Base-by-base conservation (phyloP, 2,888 invertebrate species). In the Pseudoips prasinana region DNA sequence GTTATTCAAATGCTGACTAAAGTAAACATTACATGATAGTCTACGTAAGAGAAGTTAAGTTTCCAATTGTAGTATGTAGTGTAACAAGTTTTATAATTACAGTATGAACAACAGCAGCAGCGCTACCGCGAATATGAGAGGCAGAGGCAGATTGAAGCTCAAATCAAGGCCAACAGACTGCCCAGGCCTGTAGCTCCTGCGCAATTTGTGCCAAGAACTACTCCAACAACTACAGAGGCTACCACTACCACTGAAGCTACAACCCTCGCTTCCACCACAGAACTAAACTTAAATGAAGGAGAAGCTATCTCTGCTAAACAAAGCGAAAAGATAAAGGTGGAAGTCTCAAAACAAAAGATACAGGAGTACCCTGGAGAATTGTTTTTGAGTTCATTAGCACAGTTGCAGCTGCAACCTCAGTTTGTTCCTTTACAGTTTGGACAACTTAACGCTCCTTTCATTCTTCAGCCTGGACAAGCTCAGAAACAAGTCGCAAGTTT, bases 281-380 rank as follows among this genome's bases (percentile, higher is more conserved):
- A 79, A 53, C 20, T 66, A 0, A 51, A 63, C 8, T 33, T 80
- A 1, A 81, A 84, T 20, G 68, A 83, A 52, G 75, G 68, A 7
- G 85, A 87, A 52, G 58, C 66, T 3, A 44, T 71, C 7, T 57
- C 60, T 11, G 39, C 60, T 1, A 64, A 65, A 7, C 52, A 67
- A 33, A 71, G 64, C 28, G 42, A 62, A 31, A 76, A 75, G 31
- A 74, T 74, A 1, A 64, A 80, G 1, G 79, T 87, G 7, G 87
- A 88, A 72, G 72, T 87, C 0, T 57, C 84, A 0, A 84, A 73
- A 27, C 84, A 86, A 44, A 84, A 81, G 2, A 46, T 87, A 1
- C 81, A 85, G 42, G 84, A 86, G 45, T 85, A 73, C 14, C 83
- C 86, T 8, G 74, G 84, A 9, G 85, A 87, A 45, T 36, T 87